A percentile compares a stretch with the other conserved stretches of the same genome.
Conservation (phyloP, 2,113 vertebrate genomes). For the Atractosteus spatula region DNA sequence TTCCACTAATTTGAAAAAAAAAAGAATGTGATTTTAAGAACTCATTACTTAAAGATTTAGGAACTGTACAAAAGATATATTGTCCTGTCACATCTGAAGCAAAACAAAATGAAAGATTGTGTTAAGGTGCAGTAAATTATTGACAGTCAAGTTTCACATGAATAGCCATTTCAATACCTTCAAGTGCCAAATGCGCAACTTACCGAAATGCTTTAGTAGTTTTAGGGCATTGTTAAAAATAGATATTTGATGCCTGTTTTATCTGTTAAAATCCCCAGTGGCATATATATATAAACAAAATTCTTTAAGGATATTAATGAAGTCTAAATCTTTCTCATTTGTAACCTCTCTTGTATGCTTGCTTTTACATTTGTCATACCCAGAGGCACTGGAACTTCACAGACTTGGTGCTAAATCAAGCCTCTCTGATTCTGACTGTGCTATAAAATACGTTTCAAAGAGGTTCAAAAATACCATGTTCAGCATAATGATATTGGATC, state of each 20-base stretch:
- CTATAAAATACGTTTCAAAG: not conserved
- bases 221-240: slow-evolving; percentile 15
- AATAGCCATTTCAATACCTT: no score
- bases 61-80: not conserved
- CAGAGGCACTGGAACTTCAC: slow-evolving; percentile 10
- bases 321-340: slow-evolving; percentile 3
- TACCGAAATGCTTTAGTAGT: not conserved
- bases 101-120: no score
- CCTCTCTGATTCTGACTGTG: not conserved
- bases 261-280: slow-evolving; percentile 8
- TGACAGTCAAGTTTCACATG: no score
- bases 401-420: slow-evolving; percentile 18
- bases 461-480: not conserved
- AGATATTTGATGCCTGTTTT: slow-evolving; percentile 17
- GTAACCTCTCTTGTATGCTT: slow-evolving; percentile 9
- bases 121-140: no score
- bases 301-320: slow-evolving; percentile 14
- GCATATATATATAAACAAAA: not conserved
- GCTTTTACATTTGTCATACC: slow-evolving; percentile 25
- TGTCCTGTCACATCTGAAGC: no score
- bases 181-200: no score
- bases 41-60: slow-evolving; percentile 50
- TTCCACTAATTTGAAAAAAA: no score
- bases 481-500: not conserved
- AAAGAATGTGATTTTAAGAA: slow-evolving; percentile 55